A percentile compares a stretch with the other conserved stretches of the same genome.
Evolutionary conservation across 2,797 vertebrate genomes (phyloP).

Genomic region (Phyllotis vaccarum): DNA sequence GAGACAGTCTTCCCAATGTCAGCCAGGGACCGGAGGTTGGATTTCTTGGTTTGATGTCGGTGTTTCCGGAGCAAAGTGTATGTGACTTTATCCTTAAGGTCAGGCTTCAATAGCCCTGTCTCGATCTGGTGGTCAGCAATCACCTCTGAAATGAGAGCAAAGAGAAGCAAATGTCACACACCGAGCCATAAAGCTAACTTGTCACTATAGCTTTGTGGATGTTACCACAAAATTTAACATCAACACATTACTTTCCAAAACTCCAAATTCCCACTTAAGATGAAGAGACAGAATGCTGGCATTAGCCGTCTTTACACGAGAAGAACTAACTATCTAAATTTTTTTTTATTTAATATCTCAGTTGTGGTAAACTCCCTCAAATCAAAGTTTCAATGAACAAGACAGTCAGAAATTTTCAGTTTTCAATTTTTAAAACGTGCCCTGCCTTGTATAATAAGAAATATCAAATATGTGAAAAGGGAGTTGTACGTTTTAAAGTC

Average conservation of each 20-base stretch:
- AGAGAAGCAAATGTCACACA: constrained; percentile 30
- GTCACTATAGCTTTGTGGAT: neutral
- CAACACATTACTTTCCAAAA: constrained; percentile 9
- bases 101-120: constrained; percentile 93
- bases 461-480: neutral
- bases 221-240: neutral
- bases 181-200: neutral
- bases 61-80: constrained; percentile 97
- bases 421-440: constrained; percentile 23
- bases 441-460: constrained; percentile 19
- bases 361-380: constrained; percentile 16
- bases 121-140: constrained; percentile 97
- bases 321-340: constrained; percentile 3
- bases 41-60: constrained; percentile 99
- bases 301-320: neutral
- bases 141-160: constrained; percentile 90
- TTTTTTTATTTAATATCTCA: constrained; percentile 14
- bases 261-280: neutral
- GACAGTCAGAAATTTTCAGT: constrained; percentile 50
- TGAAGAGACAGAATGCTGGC: neutral
- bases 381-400: constrained; percentile 51
- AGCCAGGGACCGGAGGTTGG: constrained; percentile 97
- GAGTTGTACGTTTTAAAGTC: constrained; percentile 33
- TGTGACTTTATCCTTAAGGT: constrained; percentile 97
- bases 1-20: constrained; percentile 99